Evolutionary conservation across 1,140 invertebrate species (phyloP), one percentile per base, ranked within the genome.

Genomic region (Triops cancriformis): DNA sequence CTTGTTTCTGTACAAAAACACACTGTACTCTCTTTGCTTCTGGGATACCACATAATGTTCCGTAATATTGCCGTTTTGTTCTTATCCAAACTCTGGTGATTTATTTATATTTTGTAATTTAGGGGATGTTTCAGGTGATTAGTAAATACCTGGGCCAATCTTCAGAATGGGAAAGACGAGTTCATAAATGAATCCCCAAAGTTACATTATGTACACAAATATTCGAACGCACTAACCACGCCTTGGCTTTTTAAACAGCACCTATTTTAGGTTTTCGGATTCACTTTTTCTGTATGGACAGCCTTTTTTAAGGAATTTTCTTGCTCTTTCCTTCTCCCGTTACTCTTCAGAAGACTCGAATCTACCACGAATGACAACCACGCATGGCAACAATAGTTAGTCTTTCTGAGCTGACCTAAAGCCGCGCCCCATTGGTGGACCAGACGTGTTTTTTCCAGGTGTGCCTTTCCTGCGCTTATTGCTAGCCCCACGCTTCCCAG

Each of bases 11-110:
- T 64, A 64, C 51, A 37, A 37, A 64, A 64, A 64, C 51, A n/a
- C 6, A 64, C 51, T 64, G 51, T 9, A 23, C 14, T 64, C 23
- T 51, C 45, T 51, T 51, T 64, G 14, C 23, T 64, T 64, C 23
- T 64, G 51, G 23, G 23, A 64, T 64, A 18, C 51, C 51, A 23
- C 51, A 64, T n/a, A 64, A 64, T 64, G 51, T 14, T 64, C 14
- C 51, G 23, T 64, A 64, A 64, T 64, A 64, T 64, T 64, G 51
- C 51, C 51, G 23, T 64, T 64, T 45, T 23, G 51, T 64, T 64
- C 51, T 64, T 64, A 64, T 64, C 18, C 51, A 64, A 64, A 23
- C 23, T 64, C 14, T 23, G n/a, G 23, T 37, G 31, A 37, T 37
- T 64, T 64, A 64, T 64, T 64, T n/a, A n/a, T 23, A 64, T 64